Evolutionary conservation across 1,140 invertebrate species (phyloP).

Genomic region (Octopus bimaculoides): DNA sequence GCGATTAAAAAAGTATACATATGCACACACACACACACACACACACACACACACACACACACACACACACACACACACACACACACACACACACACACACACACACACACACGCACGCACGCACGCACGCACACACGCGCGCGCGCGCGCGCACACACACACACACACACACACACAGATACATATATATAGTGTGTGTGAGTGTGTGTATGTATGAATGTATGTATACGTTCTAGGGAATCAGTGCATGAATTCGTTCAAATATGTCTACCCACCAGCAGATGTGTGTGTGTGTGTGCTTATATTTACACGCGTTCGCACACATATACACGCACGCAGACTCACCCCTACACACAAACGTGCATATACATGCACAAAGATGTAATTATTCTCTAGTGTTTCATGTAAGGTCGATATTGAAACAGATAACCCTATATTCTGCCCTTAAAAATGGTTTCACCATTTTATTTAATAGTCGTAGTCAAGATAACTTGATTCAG

Average conservation of each 20-base stretch:
- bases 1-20: too few relatives aligned
- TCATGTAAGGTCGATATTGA: too few relatives aligned
- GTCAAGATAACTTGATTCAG: too few relatives aligned
- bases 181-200: not conserved
- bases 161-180: not conserved
- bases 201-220: not conserved
- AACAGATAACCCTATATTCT: too few relatives aligned
- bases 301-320: not conserved
- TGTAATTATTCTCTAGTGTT: too few relatives aligned
- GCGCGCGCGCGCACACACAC: not conserved
- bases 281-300: not conserved
- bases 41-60: not conserved
- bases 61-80: constrained; percentile 2
- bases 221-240: not conserved
- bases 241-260: not conserved
- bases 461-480: too few relatives aligned
- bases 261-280: not conserved
- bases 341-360: too few relatives aligned
- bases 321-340: too few relatives aligned
- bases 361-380: too few relatives aligned
- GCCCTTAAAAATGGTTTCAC: too few relatives aligned
- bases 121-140: too few relatives aligned
- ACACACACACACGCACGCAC: not conserved
- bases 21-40: not conserved
- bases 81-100: constrained; percentile 2